Evolutionary conservation across 2,797 vertebrate genomes (phyloP).

Genomic region (Sciurus carolinensis): DNA sequence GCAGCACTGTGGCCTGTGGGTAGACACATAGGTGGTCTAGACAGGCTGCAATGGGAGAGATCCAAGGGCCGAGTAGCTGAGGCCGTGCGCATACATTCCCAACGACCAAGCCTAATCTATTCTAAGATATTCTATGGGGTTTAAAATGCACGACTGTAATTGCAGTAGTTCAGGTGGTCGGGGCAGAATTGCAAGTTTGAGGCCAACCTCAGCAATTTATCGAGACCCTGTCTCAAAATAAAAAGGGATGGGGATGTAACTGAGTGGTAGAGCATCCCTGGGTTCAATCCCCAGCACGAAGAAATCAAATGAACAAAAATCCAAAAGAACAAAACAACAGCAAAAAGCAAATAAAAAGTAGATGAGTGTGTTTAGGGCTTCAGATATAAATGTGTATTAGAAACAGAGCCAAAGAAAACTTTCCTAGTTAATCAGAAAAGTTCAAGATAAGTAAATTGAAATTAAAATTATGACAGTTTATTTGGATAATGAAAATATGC

Average conservation of each 20-base stretch:
- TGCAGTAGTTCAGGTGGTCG: no score
- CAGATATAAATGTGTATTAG: constrained; percentile 75
- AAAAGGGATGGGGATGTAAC: not conserved
- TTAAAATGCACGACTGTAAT: constrained; percentile 74
- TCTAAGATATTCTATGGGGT: constrained; percentile 81
- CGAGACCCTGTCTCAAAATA: not conserved
- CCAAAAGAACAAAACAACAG: not conserved
- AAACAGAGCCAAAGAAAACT: not conserved
- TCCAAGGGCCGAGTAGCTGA: not conserved
- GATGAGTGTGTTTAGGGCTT: constrained; percentile 57
- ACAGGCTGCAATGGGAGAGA: not conserved
- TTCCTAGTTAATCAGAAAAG: constrained; percentile 21
- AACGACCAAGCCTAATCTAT: constrained; percentile 40
- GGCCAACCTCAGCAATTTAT: no score
- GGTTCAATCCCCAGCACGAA: no score
- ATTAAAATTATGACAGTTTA: not conserved
- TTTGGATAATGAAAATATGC: not conserved
- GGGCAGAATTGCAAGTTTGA: no score
- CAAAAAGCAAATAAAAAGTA: not conserved
- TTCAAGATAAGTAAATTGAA: constrained; percentile 35
- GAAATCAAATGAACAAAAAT: no score
- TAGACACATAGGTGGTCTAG: not conserved
- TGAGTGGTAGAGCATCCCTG: no score
- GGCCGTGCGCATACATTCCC: not conserved
- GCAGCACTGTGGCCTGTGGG: not conserved